A percentile compares a stretch with the other conserved stretches of the same genome.
These are phyloP conservation scores for Hexactinellida sp. DNA, from an alignment of 37 sponge, comb jelly and placozoan genomes.

Conservation along the genomic window DNA sequence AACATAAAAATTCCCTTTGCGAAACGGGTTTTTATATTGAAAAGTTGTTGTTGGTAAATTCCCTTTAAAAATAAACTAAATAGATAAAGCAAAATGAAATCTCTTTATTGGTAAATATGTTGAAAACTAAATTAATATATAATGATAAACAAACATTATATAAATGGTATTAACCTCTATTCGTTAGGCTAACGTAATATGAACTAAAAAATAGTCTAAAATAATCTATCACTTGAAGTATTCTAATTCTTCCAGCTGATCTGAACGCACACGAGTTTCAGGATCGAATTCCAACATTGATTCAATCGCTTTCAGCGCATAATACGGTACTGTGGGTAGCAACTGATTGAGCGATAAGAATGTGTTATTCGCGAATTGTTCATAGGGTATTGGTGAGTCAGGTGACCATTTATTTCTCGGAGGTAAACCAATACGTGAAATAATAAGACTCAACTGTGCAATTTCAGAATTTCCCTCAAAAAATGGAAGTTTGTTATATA, in stretches of 20 bases:
- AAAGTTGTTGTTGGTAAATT: too few relatives aligned
- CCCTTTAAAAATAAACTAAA: too few relatives aligned
- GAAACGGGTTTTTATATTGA: too few relatives aligned
- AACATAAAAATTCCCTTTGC: too few relatives aligned
- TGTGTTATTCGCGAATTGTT: background rate
- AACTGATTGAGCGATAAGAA: background rate
- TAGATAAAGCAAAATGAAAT: too few relatives aligned
- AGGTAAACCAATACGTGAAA: background rate
- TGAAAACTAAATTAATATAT: background rate
- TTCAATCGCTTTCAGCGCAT: background rate
- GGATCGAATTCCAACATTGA: background rate
- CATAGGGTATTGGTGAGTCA: background rate
- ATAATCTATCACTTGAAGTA: background rate
- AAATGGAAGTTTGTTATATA: background rate
- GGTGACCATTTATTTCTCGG: background rate
- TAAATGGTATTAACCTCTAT: too few relatives aligned
- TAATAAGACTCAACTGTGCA: background rate
- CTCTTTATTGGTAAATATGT: too few relatives aligned
- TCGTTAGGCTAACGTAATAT: too few relatives aligned
- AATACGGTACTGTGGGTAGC: background rate
- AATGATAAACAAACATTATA: background rate
- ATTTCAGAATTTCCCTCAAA: slow-evolving; percentile 11
- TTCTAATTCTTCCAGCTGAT: background rate
- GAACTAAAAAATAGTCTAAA: background rate
- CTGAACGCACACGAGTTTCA: background rate